These are phyloP conservation scores for Potorous gilbertii DNA, from an alignment of 2,797 vertebrate genomes.

Conservation along the genomic window DNA sequence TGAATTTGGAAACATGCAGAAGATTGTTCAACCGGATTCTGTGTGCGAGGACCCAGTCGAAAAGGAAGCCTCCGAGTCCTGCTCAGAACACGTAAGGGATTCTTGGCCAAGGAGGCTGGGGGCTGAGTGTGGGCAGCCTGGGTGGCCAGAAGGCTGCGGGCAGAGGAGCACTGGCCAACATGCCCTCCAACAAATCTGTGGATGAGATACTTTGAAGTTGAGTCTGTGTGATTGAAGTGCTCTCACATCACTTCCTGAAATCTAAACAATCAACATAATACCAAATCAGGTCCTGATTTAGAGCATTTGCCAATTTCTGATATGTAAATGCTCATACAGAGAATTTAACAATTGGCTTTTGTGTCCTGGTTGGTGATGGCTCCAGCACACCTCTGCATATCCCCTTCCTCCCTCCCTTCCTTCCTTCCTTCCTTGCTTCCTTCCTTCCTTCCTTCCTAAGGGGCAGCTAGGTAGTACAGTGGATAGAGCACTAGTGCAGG, in stretches of 20 bases:
- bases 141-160: accelerated
- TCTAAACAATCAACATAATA: not conserved
- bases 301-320: not conserved
- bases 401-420: no score
- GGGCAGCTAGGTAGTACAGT: no score
- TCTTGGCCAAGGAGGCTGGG: not conserved
- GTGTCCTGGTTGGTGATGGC: not conserved
- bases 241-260: not conserved
- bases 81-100: slow-evolving; percentile 82
- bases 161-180: not conserved
- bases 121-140: accelerated
- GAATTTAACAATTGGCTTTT: not conserved
- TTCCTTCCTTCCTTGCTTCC: no score
- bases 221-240: not conserved
- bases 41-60: slow-evolving; percentile 91
- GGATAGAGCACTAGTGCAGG: no score
- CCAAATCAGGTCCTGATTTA: not conserved
- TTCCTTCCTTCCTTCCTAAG: no score
- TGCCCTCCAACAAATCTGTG: not conserved
- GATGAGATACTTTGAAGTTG: not conserved
- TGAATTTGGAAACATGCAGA: slow-evolving; percentile 94
- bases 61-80: slow-evolving; percentile 66
- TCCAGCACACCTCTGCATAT: no score
- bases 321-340: not conserved
- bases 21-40: slow-evolving; percentile 86